Base-by-base conservation (phyloP, 2,113 vertebrate species). In the Cichladusa arquata region DNA sequence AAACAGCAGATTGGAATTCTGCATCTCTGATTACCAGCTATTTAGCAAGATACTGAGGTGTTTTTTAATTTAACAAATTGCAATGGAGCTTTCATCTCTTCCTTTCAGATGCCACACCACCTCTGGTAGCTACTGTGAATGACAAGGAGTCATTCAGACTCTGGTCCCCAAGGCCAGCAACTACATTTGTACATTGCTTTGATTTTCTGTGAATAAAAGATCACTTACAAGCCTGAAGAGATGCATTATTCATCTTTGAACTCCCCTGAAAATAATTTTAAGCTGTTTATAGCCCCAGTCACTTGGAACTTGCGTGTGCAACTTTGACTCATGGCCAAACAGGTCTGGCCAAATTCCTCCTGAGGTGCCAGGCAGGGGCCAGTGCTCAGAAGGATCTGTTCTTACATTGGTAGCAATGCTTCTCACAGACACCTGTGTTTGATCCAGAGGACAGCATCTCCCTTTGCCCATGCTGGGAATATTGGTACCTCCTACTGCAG, bases 181-280 rank as follows among this genome's bases (percentile, higher is more conserved):
- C 64, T 18, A 3, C 53, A 85, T 77, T 87, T 82, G 79, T 74
- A 80, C 12, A 54, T 60, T 0, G 1, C 64, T 94, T 91, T 70
- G 91, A 79, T 92, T 92, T 95, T 79, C 53, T 56, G 88, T 38
- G 38, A 81, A 91, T 83, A 53, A 71, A 64, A 82, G 83, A 86
- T 90, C 74, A 67, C 29, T 74, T 90, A 57, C 0, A 0, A 79
- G 74, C 56, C 62, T 65, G 74, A 45, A 64, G 45, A 74, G 67
- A 80, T 82, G 79, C 53, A 64, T 86, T 88, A 93, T 57, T 69
- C 58, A 80, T 56, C 45, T 56, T 7, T 31, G 15, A 86, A 69
- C 45, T 88, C 22, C 67, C 23, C 62, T 65, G 58, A 77, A 92
- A 88, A 77, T 60, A 0, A 77, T 60, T 83, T 64, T 8, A 65